Evolutionary conservation across 1,140 invertebrate species (phyloP).

Genomic region (Leguminivora glycinivorella): DNA sequence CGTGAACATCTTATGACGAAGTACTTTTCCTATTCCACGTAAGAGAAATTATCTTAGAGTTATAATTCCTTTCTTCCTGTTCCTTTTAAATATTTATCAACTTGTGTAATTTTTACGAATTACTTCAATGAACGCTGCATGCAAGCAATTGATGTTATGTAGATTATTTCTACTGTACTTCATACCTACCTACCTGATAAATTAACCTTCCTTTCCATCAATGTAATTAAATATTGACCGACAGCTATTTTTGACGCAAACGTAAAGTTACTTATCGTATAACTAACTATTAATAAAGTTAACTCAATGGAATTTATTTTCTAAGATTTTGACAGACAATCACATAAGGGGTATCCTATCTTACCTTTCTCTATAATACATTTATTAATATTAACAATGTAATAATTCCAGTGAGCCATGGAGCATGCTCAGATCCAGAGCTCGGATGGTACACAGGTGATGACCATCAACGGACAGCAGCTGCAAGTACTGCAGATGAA

Average conservation of each 20-base stretch:
- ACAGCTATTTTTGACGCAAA: not conserved
- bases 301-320: not conserved
- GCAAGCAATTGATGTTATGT: not conserved
- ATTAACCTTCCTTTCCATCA: not conserved
- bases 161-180: too few relatives aligned
- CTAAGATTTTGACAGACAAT: not conserved
- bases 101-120: not conserved
- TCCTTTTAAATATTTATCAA: not conserved
- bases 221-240: not conserved
- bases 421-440: conserved; percentile 69
- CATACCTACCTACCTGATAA: not conserved
- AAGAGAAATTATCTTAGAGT: conserved; percentile 1
- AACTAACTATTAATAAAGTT: too few relatives aligned
- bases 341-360: too few relatives aligned
- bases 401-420: conserved; percentile 54
- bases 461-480: conserved; percentile 74
- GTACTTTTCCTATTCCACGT: conserved; percentile 19
- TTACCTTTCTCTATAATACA: too few relatives aligned
- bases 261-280: too few relatives aligned
- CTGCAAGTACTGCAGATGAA: conserved; percentile 76
- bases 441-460: conserved; percentile 66
- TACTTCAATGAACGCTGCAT: not conserved
- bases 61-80: not conserved
- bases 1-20: conserved; percentile 43
- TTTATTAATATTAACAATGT: not conserved